Evolutionary conservation across 2,888 invertebrate species (phyloP), one percentile per base, ranked within the genome.

Genomic region (Koerneria pararmatus): DNA sequence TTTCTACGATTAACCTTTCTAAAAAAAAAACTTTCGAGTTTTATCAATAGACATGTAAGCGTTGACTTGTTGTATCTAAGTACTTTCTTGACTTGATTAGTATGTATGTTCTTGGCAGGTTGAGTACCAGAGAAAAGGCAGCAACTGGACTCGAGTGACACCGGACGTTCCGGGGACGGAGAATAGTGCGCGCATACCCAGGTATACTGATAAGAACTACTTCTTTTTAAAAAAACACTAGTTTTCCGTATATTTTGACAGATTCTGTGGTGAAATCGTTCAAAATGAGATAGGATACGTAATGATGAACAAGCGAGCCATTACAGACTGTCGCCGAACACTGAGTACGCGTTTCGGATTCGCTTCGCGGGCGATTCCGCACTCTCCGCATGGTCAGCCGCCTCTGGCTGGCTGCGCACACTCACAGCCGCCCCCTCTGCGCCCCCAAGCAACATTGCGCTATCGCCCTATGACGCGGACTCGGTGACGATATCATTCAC

Each of bases 331-430:
- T 90, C 90, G 78, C 94, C 97, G 0, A 91, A 90, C 83, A 92
- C 93, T 0, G 88, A 89, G 0, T 82, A 80, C 65, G 72, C 75
- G 81, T 95, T 95, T 85, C 88, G 95, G 59, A 92, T 97, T 75
- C 91, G 93, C 84, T 95, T 94, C 0, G 92, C 91, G 15, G 97
- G 97, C 83, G 98, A 98, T 83, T 95, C 95, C 0, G 24, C 64
- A 22, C 91, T 91, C 0, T 94, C 95, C 79, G 88, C 90, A 1
- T 97, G 91, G 87, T 95, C 95, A 83, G 88, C 89, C 22, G 91
- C 92, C 77, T 93, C 93, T 0, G 89, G 90, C 73, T 89, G 90
- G 82, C 91, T 92, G 34, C 88, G 91, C 75, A 95, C 94, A 0
- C 86, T 93, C 71, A 91, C 93, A 32, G 92, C 93, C 69, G 93